phyloP scores from a whole-genome alignment of 2,888 invertebrate species.

The Temnothorax ravouxi region DNA sequence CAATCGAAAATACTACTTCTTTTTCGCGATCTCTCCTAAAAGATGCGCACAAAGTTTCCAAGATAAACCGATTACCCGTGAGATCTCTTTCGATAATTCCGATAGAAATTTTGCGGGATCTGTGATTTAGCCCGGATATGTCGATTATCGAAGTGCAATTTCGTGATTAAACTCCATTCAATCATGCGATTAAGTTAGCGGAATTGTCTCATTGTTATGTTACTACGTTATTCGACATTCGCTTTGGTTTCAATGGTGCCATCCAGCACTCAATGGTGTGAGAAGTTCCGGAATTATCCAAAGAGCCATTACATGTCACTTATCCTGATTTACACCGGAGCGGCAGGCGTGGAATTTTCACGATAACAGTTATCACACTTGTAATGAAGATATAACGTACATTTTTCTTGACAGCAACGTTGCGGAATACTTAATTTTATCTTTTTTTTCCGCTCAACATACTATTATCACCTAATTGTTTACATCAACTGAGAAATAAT shows the following conservation, averaged over 20 bases:
- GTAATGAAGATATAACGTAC: conserved; percentile 34
- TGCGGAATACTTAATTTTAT: not conserved
- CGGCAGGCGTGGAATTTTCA: conserved; percentile 53
- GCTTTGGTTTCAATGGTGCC: conserved; percentile 43
- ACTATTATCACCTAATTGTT: not conserved
- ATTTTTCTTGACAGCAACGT: conserved; percentile 20
- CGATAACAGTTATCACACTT: conserved; percentile 42
- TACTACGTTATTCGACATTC: conserved; percentile 53
- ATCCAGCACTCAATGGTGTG: conserved; percentile 49
- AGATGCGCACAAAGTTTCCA: not conserved
- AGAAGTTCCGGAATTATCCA: conserved; percentile 52
- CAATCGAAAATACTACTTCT: not conserved
- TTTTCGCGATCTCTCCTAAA: not conserved
- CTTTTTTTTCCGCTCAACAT: not conserved
- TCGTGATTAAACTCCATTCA: conserved; percentile 42
- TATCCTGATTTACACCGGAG: conserved; percentile 52
- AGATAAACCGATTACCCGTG: not conserved
- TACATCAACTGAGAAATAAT: not conserved
- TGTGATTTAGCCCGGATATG: conserved; percentile 1
- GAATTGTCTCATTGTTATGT: conserved; percentile 54
- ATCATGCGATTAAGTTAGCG: conserved; percentile 52
- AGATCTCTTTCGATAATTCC: conserved; percentile 10
- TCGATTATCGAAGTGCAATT: conserved; percentile 32
- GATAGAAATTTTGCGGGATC: conserved; percentile 26
- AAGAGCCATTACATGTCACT: conserved; percentile 58